A percentile compares a stretch with the other conserved stretches of the same genome.
Evolutionary conservation across 2,113 vertebrate species (phyloP).

Genomic region (Oncorhynchus mykiss): DNA sequence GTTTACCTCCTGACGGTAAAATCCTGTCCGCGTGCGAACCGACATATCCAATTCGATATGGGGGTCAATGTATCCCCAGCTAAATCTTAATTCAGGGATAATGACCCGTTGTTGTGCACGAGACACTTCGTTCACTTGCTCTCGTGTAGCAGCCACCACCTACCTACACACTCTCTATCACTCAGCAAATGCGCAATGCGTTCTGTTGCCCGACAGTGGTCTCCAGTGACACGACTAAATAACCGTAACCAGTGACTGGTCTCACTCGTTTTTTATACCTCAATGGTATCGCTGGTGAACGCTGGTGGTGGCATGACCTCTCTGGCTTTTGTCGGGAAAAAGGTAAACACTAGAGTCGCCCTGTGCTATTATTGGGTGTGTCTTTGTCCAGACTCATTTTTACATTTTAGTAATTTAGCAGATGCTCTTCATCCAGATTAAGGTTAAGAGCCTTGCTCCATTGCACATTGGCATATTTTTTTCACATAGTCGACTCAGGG

Average conservation of each 20-base stretch:
- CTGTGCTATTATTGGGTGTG: background rate
- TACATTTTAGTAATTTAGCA: no score
- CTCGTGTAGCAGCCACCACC: background rate
- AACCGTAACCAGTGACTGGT: background rate
- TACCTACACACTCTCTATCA: conserved; percentile 14
- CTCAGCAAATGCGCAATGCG: conserved; percentile 2
- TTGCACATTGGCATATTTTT: no score
- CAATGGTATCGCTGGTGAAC: background rate
- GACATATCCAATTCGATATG: conserved; percentile 55
- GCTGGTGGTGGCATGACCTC: background rate
- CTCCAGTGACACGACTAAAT: background rate
- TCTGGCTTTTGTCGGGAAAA: background rate
- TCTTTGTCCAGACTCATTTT: background rate
- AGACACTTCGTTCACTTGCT: background rate
- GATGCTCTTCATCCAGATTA: no score
- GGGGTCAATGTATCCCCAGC: conserved; percentile 6
- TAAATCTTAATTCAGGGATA: conserved; percentile 11
- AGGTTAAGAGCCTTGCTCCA: no score
- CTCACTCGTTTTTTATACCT: no score
- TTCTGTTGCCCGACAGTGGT: background rate
- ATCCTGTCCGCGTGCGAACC: conserved; percentile 72
- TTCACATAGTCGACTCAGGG: no score
- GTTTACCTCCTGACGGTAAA: conserved; percentile 85
- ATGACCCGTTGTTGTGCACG: background rate
- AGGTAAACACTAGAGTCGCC: background rate